phyloP scores from a whole-genome alignment of 2,113 vertebrate genomes.

The Alexandromys fortis region DNA sequence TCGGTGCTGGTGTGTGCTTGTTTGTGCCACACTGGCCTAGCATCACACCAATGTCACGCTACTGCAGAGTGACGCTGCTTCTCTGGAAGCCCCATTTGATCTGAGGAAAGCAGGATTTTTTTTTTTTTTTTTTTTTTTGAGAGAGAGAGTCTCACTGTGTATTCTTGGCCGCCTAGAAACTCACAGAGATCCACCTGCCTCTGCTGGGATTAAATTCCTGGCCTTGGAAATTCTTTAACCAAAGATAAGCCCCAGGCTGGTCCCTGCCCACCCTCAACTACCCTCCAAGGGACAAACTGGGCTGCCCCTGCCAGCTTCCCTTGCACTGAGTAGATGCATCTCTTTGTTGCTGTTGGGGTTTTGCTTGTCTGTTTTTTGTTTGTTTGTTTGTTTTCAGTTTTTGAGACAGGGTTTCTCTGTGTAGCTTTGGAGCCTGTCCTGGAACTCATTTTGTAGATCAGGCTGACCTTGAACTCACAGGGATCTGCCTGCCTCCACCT shows the following conservation, averaged over 20 bases:
- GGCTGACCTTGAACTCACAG: no score
- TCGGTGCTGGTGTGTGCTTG: no score
- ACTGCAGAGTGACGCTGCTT: background rate
- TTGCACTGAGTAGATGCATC: background rate
- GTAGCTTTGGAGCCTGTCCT: no score
- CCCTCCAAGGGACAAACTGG: background rate
- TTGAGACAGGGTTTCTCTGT: no score
- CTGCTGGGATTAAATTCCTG: background rate
- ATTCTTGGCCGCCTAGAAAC: background rate
- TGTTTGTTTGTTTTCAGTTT: no score
- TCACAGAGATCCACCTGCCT: background rate
- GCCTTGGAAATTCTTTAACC: background rate
- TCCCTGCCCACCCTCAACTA: background rate
- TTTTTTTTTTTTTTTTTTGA: background rate
- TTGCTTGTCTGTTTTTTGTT: background rate
- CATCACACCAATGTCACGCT: background rate
- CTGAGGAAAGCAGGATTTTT: background rate
- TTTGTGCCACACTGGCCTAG: background rate
- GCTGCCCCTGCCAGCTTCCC: background rate
- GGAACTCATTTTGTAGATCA: no score
- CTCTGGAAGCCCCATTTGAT: background rate
- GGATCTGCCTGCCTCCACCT: no score
- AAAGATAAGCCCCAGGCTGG: background rate
- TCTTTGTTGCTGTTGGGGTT: background rate
- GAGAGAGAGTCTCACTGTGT: background rate